phyloP scores from a whole-genome alignment of 2,888 invertebrate genomes.

The Chloromyia formosa region DNA sequence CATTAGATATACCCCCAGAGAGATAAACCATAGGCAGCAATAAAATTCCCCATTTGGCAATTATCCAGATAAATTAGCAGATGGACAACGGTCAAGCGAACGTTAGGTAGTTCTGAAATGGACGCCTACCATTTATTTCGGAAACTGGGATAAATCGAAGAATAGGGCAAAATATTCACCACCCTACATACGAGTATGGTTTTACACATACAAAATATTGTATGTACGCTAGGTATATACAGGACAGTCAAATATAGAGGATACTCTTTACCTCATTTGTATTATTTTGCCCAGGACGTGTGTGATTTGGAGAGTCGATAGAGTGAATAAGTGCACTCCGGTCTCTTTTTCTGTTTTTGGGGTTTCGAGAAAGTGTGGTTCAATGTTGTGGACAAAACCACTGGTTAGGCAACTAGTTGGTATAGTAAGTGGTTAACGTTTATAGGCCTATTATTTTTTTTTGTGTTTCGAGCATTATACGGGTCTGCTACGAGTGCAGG shows the following conservation, averaged over 20 bases:
- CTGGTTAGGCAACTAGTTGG: conserved; percentile 29
- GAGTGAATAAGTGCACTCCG: conserved; percentile 14
- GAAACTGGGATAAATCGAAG: conserved; percentile 34
- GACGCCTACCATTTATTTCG: conserved; percentile 42
- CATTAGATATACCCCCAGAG: conserved; percentile 50
- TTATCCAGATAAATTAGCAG: conserved; percentile 63
- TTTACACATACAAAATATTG: conserved; percentile 4
- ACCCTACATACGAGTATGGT: conserved; percentile 22
- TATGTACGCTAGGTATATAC: not conserved
- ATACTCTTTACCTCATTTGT: conserved; percentile 35
- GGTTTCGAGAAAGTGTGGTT: conserved; percentile 19
- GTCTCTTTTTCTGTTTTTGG: conserved; percentile 19
- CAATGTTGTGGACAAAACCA: conserved; percentile 7
- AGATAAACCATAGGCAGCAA: conserved; percentile 54
- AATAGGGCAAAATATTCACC: conserved; percentile 21
- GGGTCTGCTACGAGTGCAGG: not conserved
- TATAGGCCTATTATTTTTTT: conserved; percentile 37
- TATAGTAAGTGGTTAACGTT: conserved; percentile 30
- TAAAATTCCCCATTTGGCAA: conserved; percentile 64
- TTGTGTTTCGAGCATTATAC: not conserved
- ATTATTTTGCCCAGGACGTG: conserved; percentile 27
- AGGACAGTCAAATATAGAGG: not conserved
- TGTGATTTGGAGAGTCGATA: conserved; percentile 19
- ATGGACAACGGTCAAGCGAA: conserved; percentile 51
- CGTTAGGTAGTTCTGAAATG: conserved; percentile 24